A percentile compares a stretch with the other conserved stretches of the same genome.
Conservation (phyloP, 23 tunicate genomes). For the Trididemnum nubilum region DNA sequence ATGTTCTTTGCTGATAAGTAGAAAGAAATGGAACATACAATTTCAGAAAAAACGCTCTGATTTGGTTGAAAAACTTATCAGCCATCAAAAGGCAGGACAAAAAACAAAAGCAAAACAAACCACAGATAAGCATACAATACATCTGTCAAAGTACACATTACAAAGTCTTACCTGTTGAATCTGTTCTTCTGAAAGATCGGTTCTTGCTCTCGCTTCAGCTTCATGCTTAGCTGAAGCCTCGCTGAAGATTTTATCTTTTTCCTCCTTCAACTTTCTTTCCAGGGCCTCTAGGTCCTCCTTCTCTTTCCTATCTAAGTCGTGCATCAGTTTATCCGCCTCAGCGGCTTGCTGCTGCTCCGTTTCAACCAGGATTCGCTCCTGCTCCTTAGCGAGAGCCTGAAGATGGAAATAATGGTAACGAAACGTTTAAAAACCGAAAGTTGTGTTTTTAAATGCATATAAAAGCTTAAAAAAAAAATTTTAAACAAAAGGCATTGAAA, state of each 20-base stretch:
- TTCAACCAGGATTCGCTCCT: slow-evolving; percentile 56
- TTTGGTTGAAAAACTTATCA: too few relatives aligned
- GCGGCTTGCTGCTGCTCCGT: slow-evolving; percentile 60
- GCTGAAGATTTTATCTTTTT: slow-evolving; percentile 53
- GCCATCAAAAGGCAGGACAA: too few relatives aligned
- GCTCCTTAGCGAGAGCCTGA: slow-evolving; percentile 81
- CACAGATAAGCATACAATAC: too few relatives aligned
- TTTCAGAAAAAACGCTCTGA: not conserved
- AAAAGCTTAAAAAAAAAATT: not conserved
- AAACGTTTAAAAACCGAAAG: not conserved
- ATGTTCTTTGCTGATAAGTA: not conserved
- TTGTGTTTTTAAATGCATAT: not conserved
- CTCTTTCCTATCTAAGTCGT: slow-evolving; percentile 63
- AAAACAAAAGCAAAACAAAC: too few relatives aligned
- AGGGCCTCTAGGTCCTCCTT: slow-evolving; percentile 55
- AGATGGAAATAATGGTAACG: too few relatives aligned
- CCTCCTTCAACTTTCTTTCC: slow-evolving; percentile 73
- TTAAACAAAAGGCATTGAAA: too few relatives aligned
- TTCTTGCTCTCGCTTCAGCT: slow-evolving; percentile 86
- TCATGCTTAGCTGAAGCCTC: slow-evolving; percentile 84
- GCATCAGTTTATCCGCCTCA: slow-evolving; percentile 55
- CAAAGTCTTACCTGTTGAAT: slow-evolving; percentile 77
- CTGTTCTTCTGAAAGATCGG: slow-evolving; percentile 71
- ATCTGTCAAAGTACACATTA: too few relatives aligned
- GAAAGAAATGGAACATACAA: not conserved